Evolutionary conservation across 1,140 invertebrate species (phyloP).

Genomic region (Cydia pomonella): DNA sequence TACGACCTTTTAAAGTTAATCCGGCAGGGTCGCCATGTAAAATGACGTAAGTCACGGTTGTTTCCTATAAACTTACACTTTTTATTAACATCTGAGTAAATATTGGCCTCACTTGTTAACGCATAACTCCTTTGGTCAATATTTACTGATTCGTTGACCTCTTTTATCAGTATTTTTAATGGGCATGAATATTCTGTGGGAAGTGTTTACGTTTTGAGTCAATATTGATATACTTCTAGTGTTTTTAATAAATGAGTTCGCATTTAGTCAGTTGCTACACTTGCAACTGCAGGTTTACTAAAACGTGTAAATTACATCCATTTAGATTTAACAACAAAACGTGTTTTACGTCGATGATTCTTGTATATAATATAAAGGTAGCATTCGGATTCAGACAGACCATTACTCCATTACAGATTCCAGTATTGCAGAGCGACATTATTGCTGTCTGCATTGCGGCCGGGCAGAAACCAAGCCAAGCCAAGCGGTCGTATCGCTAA

Average conservation of each 20-base stretch:
- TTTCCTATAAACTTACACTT: not conserved
- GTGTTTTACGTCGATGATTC: too few relatives aligned
- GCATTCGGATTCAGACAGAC: too few relatives aligned
- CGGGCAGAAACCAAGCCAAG: too few relatives aligned
- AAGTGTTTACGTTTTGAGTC: not conserved
- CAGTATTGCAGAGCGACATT: too few relatives aligned
- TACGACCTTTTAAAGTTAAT: not conserved
- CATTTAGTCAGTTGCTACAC: not conserved
- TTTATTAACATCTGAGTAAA: slow-evolving; percentile 4
- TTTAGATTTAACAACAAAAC: too few relatives aligned
- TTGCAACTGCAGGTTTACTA: too few relatives aligned
- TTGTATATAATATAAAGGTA: too few relatives aligned
- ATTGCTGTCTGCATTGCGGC: too few relatives aligned
- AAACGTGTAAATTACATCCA: too few relatives aligned
- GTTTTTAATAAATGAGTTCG: not conserved
- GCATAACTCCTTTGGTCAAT: slow-evolving; percentile 15
- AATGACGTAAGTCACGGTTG: not conserved
- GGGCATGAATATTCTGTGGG: not conserved
- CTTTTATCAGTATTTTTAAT: slow-evolving; percentile 20
- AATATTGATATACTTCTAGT: not conserved
- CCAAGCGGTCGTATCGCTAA: too few relatives aligned
- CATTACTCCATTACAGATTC: too few relatives aligned
- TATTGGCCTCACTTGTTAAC: not conserved
- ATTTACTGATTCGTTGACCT: slow-evolving; percentile 14
- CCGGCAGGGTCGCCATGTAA: not conserved